A percentile compares a stretch with the other conserved stretches of the same genome.
phyloP scores from a whole-genome alignment of 2,113 vertebrate species.

The Alaudala cheleensis region DNA sequence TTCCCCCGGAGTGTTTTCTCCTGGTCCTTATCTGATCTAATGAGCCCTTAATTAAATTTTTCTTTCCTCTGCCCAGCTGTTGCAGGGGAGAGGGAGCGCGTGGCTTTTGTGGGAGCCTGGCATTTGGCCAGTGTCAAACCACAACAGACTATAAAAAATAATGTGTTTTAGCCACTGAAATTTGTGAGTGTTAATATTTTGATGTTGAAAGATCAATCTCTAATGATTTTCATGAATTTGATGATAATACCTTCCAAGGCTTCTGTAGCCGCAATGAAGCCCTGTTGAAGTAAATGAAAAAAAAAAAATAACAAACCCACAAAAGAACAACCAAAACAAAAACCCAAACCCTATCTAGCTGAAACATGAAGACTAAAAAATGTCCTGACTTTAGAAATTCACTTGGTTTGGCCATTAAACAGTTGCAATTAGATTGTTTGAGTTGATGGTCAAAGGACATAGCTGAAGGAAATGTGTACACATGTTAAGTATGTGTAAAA shows the following conservation, averaged over 20 bases:
- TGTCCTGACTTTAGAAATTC: not conserved
- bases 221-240: not conserved
- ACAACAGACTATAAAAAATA: not conserved
- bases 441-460: not conserved
- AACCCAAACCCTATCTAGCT: no score
- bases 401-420: not conserved
- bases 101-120: not conserved
- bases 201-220: not conserved
- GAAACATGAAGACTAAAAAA: not conserved
- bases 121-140: not conserved
- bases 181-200: not conserved
- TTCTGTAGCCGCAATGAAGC: not conserved
- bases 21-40: not conserved
- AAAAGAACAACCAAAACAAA: no score
- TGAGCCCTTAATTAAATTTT: not conserved
- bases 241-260: accelerated
- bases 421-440: not conserved
- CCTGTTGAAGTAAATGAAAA: not conserved
- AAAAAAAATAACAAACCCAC: no score
- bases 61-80: not conserved
- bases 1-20: not conserved
- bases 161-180: not conserved
- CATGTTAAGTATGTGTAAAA: not conserved
- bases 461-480: not conserved
- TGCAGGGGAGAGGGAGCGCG: not conserved